Base-by-base conservation (phyloP, 2,113 vertebrate genomes). In the Lepidothrix coronata region DNA sequence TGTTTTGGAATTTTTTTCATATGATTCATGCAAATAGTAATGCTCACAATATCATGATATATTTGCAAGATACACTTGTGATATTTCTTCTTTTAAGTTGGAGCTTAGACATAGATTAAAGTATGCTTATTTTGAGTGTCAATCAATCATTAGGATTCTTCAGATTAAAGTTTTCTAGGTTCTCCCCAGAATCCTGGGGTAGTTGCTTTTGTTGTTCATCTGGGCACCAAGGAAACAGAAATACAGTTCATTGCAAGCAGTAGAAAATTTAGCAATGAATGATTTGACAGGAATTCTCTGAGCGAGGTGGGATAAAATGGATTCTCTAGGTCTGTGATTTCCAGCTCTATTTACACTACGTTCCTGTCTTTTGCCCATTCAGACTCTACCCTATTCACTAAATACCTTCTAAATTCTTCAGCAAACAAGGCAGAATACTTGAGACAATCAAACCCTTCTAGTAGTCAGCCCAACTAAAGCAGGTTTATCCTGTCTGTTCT, bases 321-420 rank as follows among this genome's bases (percentile, higher is more conserved):
- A 6, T 76, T 81, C 46, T 80, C 49, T 76, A 24, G 31, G 46
- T 37, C 18, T n/a, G 7, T 52, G 37, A n/a, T 41, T 88, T 81
- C 33, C 35, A 72, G 33, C 57, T 87, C 21, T 51, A 10, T 54
- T 52, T 25, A 44, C 11, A 8, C 2, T 54, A 44, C 10, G 0
- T 77, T 93, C 93, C 12, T 61, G 21, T 49, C 48, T 76, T 82
- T 57, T 66, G 39, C 35, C 61, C 13, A 2, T 66, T 79, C 37
- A 66, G 37, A 4, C 58, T 62, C 20, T 95, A n/a, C 46, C 35
- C 37, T 89, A 2, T 55, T 94, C 35, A 30, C 67, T 88, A 67
- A 91, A 74, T 91, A 62, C 43, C n/a, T 94, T 82, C 71, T 76
- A 79, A 94, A 85, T 95, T 88, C 93, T 93, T 91, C 41, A 65